Base-by-base conservation (phyloP, 2,888 invertebrate genomes). In the Apodemia mormo region DNA sequence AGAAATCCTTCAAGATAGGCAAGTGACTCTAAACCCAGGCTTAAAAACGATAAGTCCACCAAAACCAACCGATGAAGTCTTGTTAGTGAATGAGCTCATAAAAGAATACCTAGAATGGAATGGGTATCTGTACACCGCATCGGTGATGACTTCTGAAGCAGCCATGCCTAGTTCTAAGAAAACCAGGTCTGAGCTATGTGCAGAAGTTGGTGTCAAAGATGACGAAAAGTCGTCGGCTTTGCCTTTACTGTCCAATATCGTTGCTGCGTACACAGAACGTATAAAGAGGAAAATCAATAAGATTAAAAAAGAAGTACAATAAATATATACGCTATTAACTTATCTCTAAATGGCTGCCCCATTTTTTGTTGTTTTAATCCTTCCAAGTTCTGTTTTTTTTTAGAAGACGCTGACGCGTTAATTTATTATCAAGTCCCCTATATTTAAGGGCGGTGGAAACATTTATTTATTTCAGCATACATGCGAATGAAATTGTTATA, bases 51-150 rank as follows among this genome's bases (percentile, higher is more conserved):
- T 79, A 0, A 72, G 76, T 2, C 81, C 87, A 0, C 92, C 92
- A 0, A 61, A 75, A 73, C 89, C 88, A 0, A 72, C 83, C 0
- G 81, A 82, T 0, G 92, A 92, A 76, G 88, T 91, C 0, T 73
- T 94, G 54, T 83, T 96, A 1, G 87, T 96, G 64, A 96, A 96
- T 77, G 95, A 96, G 79, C 86, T 96, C 0, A 92, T 96, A 6
- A 85, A 95, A 71, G 96, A 96, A 80, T 96, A 96, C 80, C 83
- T 96, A 4, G 93, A 94, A 75, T 96, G 96, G 96, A 95, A 95
- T 76, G 96, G 96, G 0, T 96, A 96, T 76, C 87, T 95, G 40
- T 96, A 96, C 76, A 94, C 95, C 0, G 90, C 94, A 0, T 93
- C 92, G 0, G 94, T 95, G 43, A 87, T 95, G 85, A 79, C 84